phyloP scores from a whole-genome alignment of 2,888 invertebrate species.

The Metallyticus violacea region DNA sequence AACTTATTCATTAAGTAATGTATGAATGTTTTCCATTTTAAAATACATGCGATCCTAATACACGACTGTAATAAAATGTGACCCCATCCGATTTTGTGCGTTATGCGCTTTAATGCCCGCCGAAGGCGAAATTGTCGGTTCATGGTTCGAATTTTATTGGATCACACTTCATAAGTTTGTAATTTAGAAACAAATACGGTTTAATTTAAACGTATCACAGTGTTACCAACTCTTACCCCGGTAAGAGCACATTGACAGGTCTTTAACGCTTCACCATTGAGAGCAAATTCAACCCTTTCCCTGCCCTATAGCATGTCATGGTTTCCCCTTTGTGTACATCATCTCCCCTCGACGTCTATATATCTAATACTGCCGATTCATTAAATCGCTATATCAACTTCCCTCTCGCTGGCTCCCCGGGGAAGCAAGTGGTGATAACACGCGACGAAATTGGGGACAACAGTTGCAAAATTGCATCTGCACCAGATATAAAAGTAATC shows the following conservation, averaged over 20 bases:
- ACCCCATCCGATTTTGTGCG: no score
- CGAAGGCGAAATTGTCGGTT: no score
- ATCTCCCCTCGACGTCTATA: not conserved
- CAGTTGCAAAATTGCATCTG: not conserved
- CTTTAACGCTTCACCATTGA: not conserved
- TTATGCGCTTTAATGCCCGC: no score
- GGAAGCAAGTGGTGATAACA: not conserved
- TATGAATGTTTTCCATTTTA: no score
- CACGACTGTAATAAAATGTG: no score
- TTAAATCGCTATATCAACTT: not conserved
- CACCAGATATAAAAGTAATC: slow-evolving; percentile 12
- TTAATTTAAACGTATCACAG: not conserved
- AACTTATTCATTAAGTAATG: no score
- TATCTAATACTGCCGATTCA: not conserved
- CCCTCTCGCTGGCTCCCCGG: not conserved
- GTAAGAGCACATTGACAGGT: not conserved
- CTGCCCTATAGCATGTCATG: not conserved
- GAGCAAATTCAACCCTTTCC: no score
- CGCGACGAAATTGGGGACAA: not conserved
- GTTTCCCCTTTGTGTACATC: not conserved
- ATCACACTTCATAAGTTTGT: no score
- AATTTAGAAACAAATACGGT: not conserved
- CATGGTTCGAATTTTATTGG: no score
- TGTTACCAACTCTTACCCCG: not conserved
- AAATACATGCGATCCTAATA: no score